Percentiles rank a stretch among this genome's conserved stretches.
phyloP scores from a whole-genome alignment of 2,888 invertebrate genomes.

The Sycophila texana region DNA sequence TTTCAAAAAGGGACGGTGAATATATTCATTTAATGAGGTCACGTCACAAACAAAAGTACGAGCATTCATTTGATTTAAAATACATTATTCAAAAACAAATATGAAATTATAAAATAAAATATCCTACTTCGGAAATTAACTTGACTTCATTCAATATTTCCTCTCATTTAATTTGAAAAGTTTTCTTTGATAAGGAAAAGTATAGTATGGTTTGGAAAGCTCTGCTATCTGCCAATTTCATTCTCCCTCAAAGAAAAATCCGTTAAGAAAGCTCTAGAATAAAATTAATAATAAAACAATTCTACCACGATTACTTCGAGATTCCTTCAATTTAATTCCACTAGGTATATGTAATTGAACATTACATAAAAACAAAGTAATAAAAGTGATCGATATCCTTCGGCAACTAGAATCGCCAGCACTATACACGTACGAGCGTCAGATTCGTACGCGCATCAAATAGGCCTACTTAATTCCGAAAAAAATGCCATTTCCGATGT shows the following conservation, averaged over 20 bases:
- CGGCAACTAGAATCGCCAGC: no score
- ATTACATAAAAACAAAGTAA: no score
- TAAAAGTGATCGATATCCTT: no score
- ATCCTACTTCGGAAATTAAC: not conserved
- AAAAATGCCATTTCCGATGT: constrained; percentile 23
- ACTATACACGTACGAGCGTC: no score
- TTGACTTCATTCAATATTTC: not conserved
- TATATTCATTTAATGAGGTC: no score
- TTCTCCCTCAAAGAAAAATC: constrained; percentile 6
- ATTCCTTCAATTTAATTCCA: no score
- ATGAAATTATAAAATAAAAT: not conserved
- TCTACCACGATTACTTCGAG: not conserved
- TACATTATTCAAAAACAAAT: no score
- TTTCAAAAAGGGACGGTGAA: no score
- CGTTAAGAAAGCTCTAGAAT: not conserved
- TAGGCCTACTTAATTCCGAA: not conserved
- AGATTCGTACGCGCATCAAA: no score
- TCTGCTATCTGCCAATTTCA: not conserved
- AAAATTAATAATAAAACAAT: constrained; percentile 19
- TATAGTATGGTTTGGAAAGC: constrained; percentile 4
- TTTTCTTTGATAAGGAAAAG: constrained; percentile 9
- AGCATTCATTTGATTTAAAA: no score
- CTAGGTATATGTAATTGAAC: no score
- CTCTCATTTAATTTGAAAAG: constrained; percentile 20
- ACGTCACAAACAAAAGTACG: no score